Base-by-base conservation (phyloP, 2,888 invertebrate species). In the Erebia palarica region DNA sequence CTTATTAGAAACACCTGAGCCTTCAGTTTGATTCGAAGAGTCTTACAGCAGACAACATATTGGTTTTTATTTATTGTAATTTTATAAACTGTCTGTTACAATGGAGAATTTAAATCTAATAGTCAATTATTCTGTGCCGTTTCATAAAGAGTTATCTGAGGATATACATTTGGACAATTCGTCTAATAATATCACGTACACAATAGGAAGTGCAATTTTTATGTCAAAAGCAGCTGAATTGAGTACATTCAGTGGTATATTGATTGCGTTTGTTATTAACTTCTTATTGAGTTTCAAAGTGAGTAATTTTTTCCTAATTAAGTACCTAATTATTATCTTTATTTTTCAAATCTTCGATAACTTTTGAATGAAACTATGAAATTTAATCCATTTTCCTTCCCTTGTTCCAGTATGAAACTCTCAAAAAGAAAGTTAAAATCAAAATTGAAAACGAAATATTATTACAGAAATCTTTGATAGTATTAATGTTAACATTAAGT, bases 221-320 rank as follows among this genome's bases (percentile, higher is more conserved):
- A 67, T 76, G 14, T 69, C 73, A 1, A 75, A 75, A 67, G 74
- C 74, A 5, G 72, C 78, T 11, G 76, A 80, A 64, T 74, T 82
- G 65, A 83, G 83, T 53, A 78, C 81, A 27, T 47, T 81, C 4
- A 79, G 80, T 13, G 83, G 83, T 44, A 76, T 86, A 3, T 63
- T 83, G 5, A 75, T 85, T 36, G 80, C 81, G 42, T 65, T 79
- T 47, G 47, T 80, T 5, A 61, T 78, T 11, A 78, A 79, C 74
- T 67, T 73, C 66, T 27, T 77, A 36, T 74, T 81, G 27, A 76
- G 75, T 75, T 71, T 78, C 58, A 76, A 78, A 77, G 81, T 80
- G 73, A 75, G 71, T 57, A 49, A 18, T 36, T n/a, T 10, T 27
- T 51, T 42, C 9, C 36, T 61, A 42, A 4, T n/a, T 51, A n/a